Conservation (phyloP, 2,113 vertebrate species). For the Todiramphus chloris region DNA sequence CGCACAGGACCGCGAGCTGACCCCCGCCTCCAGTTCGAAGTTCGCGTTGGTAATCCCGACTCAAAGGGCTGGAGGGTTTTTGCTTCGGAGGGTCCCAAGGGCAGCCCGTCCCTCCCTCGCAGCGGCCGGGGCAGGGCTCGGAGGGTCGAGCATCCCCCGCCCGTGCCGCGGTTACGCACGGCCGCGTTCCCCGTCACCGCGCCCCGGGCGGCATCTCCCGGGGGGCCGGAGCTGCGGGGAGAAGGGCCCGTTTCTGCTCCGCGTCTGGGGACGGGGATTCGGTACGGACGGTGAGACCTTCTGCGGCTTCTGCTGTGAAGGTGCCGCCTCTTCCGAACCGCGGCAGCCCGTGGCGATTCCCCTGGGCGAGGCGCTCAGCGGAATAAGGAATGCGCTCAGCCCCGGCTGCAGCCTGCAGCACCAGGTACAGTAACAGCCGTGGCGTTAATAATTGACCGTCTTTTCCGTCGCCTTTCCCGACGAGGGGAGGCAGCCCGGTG, state of each 20-base stretch:
- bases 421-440: background rate
- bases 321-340: background rate
- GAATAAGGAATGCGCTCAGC: slow-evolving; percentile 8
- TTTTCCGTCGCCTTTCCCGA: background rate
- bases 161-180: background rate
- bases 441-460: slow-evolving; percentile 29
- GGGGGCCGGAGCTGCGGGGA: background rate
- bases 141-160: background rate
- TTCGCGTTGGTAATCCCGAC: background rate
- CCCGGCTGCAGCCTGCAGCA: slow-evolving; percentile 24
- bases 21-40: background rate
- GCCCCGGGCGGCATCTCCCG: background rate
- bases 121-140: background rate
- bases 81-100: fast-evolving
- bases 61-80: background rate
- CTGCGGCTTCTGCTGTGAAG: background rate
- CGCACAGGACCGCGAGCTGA: background rate
- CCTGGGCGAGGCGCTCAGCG: background rate
- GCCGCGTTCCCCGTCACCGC: background rate
- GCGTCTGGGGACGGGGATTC: background rate
- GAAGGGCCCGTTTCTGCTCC: background rate
- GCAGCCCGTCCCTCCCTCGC: background rate
- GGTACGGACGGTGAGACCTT: background rate
- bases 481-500: background rate
- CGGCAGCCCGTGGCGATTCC: background rate